phyloP scores from a whole-genome alignment of 2,113 vertebrate species.

The Campylomormyrus tamandua region DNA sequence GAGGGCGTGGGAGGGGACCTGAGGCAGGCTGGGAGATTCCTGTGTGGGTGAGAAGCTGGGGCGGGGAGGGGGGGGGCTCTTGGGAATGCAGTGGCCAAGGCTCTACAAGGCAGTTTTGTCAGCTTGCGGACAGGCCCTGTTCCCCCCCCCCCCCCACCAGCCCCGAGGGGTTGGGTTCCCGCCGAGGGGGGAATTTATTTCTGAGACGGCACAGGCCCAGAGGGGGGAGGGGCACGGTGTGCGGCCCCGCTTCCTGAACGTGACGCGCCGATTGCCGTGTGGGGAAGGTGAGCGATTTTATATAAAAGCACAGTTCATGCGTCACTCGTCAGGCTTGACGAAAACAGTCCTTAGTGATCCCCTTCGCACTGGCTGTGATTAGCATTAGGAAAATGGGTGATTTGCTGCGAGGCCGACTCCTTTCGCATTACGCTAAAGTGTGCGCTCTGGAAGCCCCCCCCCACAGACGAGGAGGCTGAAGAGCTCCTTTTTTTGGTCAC shows the following conservation, averaged over 20 bases:
- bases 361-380: not conserved
- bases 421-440: not conserved
- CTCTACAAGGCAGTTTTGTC: slow-evolving; percentile 51
- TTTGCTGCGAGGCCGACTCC: slow-evolving; percentile 8
- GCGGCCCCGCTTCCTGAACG: slow-evolving; percentile 30
- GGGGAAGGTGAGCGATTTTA: not conserved
- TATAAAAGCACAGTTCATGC: not conserved
- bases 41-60: too few relatives aligned
- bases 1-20: too few relatives aligned
- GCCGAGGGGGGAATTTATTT: slow-evolving; percentile 23
- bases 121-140: slow-evolving; percentile 40
- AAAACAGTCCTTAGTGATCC: not conserved
- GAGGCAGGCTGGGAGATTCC: too few relatives aligned
- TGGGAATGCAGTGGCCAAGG: slow-evolving; percentile 35
- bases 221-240: slow-evolving; percentile 45
- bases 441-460: not conserved
- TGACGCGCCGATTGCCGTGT: not conserved
- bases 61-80: not conserved
- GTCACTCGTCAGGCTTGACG: not conserved
- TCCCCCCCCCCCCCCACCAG: not conserved
- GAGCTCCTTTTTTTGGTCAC: not conserved
- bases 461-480: slow-evolving; percentile 8
- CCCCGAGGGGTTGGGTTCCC: too few relatives aligned
- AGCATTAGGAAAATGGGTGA: not conserved
- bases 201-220: slow-evolving; percentile 36